Evolutionary conservation across 2,888 invertebrate species (phyloP), one percentile per base, ranked within the genome.

Genomic region (Fragum fragum): DNA sequence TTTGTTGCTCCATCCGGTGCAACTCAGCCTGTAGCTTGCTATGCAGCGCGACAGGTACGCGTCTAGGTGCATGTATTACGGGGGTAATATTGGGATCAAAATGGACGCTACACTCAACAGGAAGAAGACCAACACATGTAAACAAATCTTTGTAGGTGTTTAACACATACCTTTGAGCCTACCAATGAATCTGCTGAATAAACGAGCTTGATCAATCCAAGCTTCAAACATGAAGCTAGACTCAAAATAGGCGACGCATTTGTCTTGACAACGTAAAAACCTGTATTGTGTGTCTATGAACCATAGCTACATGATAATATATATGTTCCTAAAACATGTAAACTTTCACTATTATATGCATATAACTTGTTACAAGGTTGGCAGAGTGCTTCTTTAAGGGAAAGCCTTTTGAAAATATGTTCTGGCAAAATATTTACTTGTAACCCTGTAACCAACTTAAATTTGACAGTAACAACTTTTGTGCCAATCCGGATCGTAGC

Each of bases 21-120:
- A 84, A 28, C 36, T 81, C 84, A n/a, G 29, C 68, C 66, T 79
- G 72, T 1, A 68, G 42, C 36, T 39, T 59, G 21, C 47, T 39
- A 39, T 72, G 73, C 47, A 82, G 47, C 7, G 81, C 79, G 36
- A 70, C 69, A 21, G 81, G 79, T 29, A 81, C 72, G 39, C 73
- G 42, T 0, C 75, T 29, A 18, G 75, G 79, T 9, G 79, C 66
- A 57, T 74, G 28, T 18, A 81, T 32, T 18, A 81, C 76, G 3
- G 81, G 81, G 5, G 28, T 47, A 26, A 59, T 68, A n/a, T 68
- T 57, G 18, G 63, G 73, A 3, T 55, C 32, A 5, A 81, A 11
- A 23, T 74, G 63, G 7, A 77, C 53, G 14, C 70, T 77, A 55
- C 69, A 73, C 61, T 79, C 66, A 5, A 73, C 79, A 9, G 79